Evolutionary conservation across 2,888 invertebrate genomes (phyloP), one percentile per base, ranked within the genome.

Genomic region (Rhorus exstirpatorius): DNA sequence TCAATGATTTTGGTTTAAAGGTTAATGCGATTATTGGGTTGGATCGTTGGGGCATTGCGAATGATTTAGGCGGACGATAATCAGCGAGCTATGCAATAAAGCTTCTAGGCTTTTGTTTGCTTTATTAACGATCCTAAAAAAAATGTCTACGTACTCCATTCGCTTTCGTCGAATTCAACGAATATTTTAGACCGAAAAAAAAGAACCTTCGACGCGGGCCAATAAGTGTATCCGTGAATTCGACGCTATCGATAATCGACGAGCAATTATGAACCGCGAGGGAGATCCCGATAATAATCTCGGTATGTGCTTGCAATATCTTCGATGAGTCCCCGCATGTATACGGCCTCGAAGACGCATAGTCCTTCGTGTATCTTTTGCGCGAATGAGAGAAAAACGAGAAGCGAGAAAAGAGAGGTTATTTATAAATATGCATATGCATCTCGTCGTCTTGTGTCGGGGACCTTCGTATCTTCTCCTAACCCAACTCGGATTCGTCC

Each of bases 351-450:
- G 58, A 53, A 12, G 38, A 10, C 14, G 3, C 49, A 35, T 21
- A 65, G 77, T 63, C 70, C 71, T 63, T 78, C 78, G 71, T 44
- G 68, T 17, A 46, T 60, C 70, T 65, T n/a, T 44, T 26, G 65
- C 14, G 7, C 3, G 53, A 60, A 26, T 41, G 65, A 58, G 55
- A 53, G 41, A 12, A 24, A 41, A 75, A 61, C 38, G 68, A 65
- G 80, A 41, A 75, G 53, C 38, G 68, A 65, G 80, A 60, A 71
- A 38, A 67, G 53, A 72, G 46, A 85, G 88, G 88, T 87, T 91
- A 91, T 91, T 91, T 91, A 91, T 91, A 91, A 91, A 90, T 89
- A 90, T 88, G 86, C 85, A 14, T 44, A 74, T 71, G 71, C 65
- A 71, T 82, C 65, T 65, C 26, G 71, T 68, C 38, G 35, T 38